These are phyloP conservation scores for Schlechtendalia chinensis DNA, from an alignment of 1,140 invertebrate species.

Conservation along the genomic window DNA sequence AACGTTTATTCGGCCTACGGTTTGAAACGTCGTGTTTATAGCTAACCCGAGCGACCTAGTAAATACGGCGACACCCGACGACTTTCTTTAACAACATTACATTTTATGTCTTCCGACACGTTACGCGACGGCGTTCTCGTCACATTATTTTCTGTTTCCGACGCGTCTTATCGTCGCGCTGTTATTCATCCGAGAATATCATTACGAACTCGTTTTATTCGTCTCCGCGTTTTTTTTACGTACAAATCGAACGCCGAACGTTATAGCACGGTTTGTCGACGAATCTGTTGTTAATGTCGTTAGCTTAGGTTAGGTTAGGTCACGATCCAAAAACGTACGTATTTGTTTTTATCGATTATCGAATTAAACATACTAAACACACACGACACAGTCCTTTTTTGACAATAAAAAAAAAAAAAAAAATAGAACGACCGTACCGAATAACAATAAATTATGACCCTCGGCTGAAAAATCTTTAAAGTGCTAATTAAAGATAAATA, in stretches of 20 bases:
- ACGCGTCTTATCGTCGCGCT: neutral
- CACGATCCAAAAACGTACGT: too few relatives aligned
- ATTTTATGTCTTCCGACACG: neutral
- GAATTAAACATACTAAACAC: neutral
- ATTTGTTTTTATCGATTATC: neutral
- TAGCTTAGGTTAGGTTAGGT: too few relatives aligned
- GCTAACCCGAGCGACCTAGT: neutral
- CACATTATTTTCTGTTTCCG: neutral
- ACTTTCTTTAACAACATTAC: neutral
- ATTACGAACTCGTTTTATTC: too few relatives aligned
- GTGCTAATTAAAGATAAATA: slow-evolving; percentile 23
- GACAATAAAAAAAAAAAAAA: neutral
- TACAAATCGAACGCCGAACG: too few relatives aligned
- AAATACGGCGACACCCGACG: neutral
- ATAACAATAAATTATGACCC: neutral
- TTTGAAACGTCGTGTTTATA: neutral
- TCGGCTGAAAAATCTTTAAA: neutral
- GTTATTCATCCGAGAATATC: too few relatives aligned
- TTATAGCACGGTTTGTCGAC: too few relatives aligned
- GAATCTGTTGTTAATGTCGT: too few relatives aligned
- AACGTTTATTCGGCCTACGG: neutral
- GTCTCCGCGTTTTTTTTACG: too few relatives aligned
- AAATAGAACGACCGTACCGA: neutral
- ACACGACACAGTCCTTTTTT: neutral
- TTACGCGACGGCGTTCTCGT: neutral